phyloP scores from a whole-genome alignment of 2,797 vertebrate species.

The Typhlichthys eigenmanni region DNA sequence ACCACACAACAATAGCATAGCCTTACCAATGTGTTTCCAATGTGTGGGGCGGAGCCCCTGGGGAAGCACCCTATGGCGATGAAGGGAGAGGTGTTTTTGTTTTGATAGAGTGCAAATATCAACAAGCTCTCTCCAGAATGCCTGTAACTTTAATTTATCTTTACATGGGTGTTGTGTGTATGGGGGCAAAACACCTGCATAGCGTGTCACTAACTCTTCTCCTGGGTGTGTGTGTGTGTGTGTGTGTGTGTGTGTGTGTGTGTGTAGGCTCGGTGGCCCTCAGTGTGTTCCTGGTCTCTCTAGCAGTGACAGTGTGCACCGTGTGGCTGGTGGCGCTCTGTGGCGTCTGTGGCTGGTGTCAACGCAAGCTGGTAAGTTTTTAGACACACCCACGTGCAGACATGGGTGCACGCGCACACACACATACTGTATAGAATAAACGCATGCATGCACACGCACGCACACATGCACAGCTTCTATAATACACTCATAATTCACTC shows the following conservation, averaged over 20 bases:
- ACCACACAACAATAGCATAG: no score
- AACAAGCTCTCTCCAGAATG: no score
- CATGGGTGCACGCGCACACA: background rate
- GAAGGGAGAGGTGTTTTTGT: no score
- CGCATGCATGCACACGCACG: slow-evolving; percentile 3
- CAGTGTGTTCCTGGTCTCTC: slow-evolving; percentile 95
- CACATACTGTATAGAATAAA: background rate
- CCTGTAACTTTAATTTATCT: background rate
- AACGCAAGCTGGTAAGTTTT: slow-evolving; percentile 95
- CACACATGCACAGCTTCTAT: slow-evolving; percentile 5
- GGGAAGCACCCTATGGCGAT: no score
- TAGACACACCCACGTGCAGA: slow-evolving; percentile 30
- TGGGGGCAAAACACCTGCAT: slow-evolving; percentile 1
- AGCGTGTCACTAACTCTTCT: background rate
- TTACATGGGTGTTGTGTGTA: slow-evolving; percentile 6
- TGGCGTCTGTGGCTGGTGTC: slow-evolving; percentile 98
- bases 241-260: slow-evolving; percentile 54
- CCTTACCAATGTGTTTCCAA: no score
- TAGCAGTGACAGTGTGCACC: slow-evolving; percentile 96
- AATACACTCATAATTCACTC: slow-evolving; percentile 23
- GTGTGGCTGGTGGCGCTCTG: slow-evolving; percentile 96
- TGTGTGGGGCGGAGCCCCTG: no score
- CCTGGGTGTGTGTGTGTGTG: slow-evolving; percentile 2
- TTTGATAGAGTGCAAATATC: no score
- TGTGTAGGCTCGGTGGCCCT: slow-evolving; percentile 88